Evolutionary conservation across 2,113 vertebrate species (phyloP).

Genomic region (Notothenia rossii): DNA sequence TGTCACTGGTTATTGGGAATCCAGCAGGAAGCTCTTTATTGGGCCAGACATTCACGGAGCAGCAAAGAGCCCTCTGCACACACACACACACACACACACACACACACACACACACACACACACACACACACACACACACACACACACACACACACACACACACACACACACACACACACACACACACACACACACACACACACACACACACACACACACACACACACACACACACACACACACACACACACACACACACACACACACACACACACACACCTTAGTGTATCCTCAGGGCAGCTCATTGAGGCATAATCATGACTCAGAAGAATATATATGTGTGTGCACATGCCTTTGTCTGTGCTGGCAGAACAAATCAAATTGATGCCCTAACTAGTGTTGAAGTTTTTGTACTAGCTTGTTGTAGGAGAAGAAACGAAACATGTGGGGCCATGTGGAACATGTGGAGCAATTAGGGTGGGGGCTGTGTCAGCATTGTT

Average conservation of each 20-base stretch:
- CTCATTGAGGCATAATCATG: conserved; percentile 21
- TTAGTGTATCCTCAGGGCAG: conserved; percentile 24
- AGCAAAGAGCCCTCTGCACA: conserved; percentile 14
- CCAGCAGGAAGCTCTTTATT: conserved; percentile 75
- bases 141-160: not conserved
- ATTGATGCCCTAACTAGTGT: conserved; percentile 4
- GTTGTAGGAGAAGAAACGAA: conserved; percentile 60
- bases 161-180: too few relatives aligned
- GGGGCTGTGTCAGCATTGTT: conserved; percentile 81
- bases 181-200: too few relatives aligned
- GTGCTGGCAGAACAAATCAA: conserved; percentile 30
- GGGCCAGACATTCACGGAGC: conserved; percentile 48
- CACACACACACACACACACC: conserved; percentile 20
- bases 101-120: too few relatives aligned
- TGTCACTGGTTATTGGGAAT: conserved; percentile 65
- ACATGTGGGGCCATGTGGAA: conserved; percentile 72
- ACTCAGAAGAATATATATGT: conserved; percentile 23
- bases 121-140: too few relatives aligned
- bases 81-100: not conserved
- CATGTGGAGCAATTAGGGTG: conserved; percentile 76
- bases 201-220: not conserved
- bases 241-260: too few relatives aligned
- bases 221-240: too few relatives aligned
- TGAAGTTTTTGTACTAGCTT: conserved; percentile 50
- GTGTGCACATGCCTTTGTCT: not conserved